Base-by-base conservation (phyloP, 2,888 invertebrate genomes). In the Melipona beecheii region DNA sequence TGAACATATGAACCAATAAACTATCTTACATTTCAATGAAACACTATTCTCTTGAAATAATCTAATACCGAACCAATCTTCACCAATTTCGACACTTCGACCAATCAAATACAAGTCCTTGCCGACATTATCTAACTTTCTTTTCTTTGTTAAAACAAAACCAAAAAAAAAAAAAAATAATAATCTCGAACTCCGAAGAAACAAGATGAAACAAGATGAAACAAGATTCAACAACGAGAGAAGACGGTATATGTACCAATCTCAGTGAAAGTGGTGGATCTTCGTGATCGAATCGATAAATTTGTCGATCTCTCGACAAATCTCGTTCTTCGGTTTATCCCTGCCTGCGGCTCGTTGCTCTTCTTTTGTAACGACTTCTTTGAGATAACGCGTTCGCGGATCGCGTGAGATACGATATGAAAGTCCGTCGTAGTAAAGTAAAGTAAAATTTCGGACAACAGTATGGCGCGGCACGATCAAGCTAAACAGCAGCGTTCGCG, bases 401-500 rank as follows among this genome's bases (percentile, higher is more conserved):
- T 65, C 52, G 64, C 65, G 65, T 19, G 64, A 49, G 31, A n/a
- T 64, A n/a, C 9, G 36, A 36, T 64, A 6, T n/a, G 54, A 27
- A 19, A 43, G 36, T 65, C 52, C 52, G 64, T 31, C 54, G 68
- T 64, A 49, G 62, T 72, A 52, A 36, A 31, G 62, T 72, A 52
- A 36, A 31, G 21, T 36, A 52, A 15, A 15, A 56, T 56, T 36
- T 84, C 86, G 90, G 89, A 91, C 78, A 92, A 93, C 91, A 91
- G 89, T 91, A 91, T 90, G 92, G 92, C 93, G 93, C 93, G 93
- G 92, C 92, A 93, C 93, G 93, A 94, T 95, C 95, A 95, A 95
- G 95, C 95, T 95, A 95, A 95, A 95, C 95, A 91, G 95, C 95
- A 93, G 93, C 92, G 92, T 89, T 93, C 94, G 94, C 93, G 92